Conservation (phyloP, 2,113 vertebrate genomes). For the Rana temporaria region DNA sequence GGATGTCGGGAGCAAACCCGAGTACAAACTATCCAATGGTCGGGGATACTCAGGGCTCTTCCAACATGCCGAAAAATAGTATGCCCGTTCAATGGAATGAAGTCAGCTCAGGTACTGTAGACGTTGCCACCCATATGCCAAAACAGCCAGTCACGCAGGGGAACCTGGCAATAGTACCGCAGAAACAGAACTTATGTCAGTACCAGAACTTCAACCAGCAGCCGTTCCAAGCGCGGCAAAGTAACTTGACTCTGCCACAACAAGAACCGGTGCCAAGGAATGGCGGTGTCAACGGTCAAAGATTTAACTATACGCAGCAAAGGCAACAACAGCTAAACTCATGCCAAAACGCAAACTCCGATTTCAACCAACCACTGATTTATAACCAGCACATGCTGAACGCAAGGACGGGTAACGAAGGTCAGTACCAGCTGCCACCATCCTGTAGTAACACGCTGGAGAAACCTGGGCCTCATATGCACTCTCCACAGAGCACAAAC, state of each 20-base stretch:
- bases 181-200: constrained; percentile 84
- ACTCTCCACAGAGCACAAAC: constrained; percentile 69
- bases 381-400: constrained; percentile 78
- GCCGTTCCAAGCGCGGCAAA: constrained; percentile 76
- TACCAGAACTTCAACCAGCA: constrained; percentile 82
- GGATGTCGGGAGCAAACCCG: constrained; percentile 76
- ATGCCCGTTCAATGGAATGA: constrained; percentile 99
- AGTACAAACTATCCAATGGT: constrained; percentile 70
- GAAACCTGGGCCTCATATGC: constrained; percentile 66
- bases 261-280: constrained; percentile 73
- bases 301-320: constrained; percentile 75
- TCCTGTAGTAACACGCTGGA: constrained; percentile 69
- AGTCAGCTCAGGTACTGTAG: constrained; percentile 94
- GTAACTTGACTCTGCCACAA: constrained; percentile 67
- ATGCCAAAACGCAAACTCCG: constrained; percentile 65
- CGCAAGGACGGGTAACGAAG: constrained; percentile 67
- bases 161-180: constrained; percentile 82
- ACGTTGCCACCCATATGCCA: constrained; percentile 70
- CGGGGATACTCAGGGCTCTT: constrained; percentile 71
- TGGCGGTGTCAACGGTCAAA: constrained; percentile 69
- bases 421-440: constrained; percentile 72
- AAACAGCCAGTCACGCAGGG: constrained; percentile 78
- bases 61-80: constrained; percentile 81
- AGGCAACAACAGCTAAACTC: constrained; percentile 73
- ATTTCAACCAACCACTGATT: constrained; percentile 73